Conservation (phyloP, 2,888 invertebrate species). For the Frankliniella fusca region DNA sequence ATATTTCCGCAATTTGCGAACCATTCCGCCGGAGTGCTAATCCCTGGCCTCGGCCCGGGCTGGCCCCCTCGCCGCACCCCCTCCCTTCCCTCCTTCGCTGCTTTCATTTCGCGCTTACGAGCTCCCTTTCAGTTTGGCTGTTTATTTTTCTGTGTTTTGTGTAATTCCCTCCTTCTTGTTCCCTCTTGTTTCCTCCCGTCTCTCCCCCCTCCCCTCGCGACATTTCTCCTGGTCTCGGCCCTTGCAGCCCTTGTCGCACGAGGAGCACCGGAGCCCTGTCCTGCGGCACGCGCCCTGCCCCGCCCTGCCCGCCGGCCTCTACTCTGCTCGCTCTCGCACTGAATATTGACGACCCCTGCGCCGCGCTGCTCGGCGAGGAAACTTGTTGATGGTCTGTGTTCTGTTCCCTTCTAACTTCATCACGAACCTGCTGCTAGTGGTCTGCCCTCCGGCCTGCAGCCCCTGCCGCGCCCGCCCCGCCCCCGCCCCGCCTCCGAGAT, state of each 20-base stretch:
- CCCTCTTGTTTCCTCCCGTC: neutral
- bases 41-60: neutral
- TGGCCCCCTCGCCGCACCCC: neutral
- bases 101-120: neutral
- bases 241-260: too few species aligned
- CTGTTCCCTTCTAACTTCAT: conserved; percentile 4
- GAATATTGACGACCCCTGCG: conserved; percentile 11
- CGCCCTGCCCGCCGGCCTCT: neutral
- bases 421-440: neutral
- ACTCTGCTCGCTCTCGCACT: neutral
- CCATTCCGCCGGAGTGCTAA: conserved; percentile 14
- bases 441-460: neutral
- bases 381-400: conserved; percentile 22
- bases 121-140: neutral
- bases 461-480: neutral
- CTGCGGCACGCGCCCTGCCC: neutral
- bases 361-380: neutral
- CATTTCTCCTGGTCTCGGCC: too few species aligned
- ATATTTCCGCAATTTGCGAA: conserved; percentile 23
- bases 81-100: neutral
- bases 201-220: neutral
- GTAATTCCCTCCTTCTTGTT: neutral
- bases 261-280: too few species aligned
- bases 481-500: neutral
- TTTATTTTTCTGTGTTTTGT: neutral